A percentile compares a stretch with the other conserved stretches of the same genome.
phyloP scores from a whole-genome alignment of 2,888 invertebrate genomes.

The Metellina segmentata region DNA sequence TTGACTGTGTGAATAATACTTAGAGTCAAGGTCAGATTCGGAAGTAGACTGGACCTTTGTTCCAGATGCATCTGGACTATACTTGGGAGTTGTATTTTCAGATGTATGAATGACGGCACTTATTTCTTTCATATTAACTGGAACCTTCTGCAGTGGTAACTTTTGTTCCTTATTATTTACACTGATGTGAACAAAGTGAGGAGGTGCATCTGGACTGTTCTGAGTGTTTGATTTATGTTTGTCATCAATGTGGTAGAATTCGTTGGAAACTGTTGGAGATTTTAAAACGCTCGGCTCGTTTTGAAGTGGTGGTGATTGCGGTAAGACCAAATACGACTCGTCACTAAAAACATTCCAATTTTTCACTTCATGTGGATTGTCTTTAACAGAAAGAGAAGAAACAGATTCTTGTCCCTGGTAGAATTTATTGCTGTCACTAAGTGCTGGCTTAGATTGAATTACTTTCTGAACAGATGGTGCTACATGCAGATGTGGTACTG shows the following conservation, averaged over 20 bases:
- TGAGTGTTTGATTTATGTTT: constrained; percentile 5
- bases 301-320: not conserved
- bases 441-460: not conserved
- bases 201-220: constrained; percentile 1
- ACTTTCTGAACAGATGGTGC: constrained; percentile 7
- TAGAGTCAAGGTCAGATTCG: not conserved
- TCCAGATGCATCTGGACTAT: too few relatives aligned
- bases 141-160: not conserved
- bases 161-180: not conserved
- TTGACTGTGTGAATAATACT: not conserved
- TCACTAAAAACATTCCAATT: not conserved
- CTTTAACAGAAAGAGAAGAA: constrained; percentile 10
- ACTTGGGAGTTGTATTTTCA: not conserved
- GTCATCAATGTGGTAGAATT: constrained; percentile 36
- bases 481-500: not conserved
- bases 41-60: not conserved
- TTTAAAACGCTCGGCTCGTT: not conserved
- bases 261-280: not conserved
- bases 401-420: constrained; percentile 13
- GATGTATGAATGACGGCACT: not conserved
- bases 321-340: not conserved
- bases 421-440: not conserved
- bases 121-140: not conserved
- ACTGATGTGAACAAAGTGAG: constrained; percentile 28
- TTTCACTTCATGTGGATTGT: not conserved